Conservation (phyloP, 2,113 vertebrate species). For the Desmodus rotundus region DNA sequence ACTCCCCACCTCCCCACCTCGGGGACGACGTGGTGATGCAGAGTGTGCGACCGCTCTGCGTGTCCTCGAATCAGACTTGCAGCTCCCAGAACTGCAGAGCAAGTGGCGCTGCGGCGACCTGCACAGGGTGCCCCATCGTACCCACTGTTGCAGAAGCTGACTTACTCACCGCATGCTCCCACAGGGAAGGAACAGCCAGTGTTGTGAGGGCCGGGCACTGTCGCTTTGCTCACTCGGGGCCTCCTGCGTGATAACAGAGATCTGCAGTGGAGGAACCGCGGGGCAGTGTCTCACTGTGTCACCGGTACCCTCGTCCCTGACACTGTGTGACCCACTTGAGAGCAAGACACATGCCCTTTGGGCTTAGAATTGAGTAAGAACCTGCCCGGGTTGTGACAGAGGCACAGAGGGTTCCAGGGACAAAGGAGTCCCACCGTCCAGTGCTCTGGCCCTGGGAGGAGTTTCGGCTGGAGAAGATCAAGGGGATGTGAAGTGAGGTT, state of each 20-base stretch:
- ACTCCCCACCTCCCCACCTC: neutral
- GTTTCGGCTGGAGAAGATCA: neutral
- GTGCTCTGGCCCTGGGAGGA: neutral
- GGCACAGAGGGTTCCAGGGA: no score
- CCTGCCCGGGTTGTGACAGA: neutral
- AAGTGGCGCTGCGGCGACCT: constrained; percentile 35
- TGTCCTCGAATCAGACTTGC: neutral
- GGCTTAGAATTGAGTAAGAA: neutral
- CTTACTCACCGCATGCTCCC: neutral
- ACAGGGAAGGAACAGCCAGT: neutral
- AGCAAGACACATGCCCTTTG: neutral
- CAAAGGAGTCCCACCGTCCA: neutral
- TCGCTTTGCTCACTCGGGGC: neutral
- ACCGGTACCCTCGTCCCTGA: neutral
- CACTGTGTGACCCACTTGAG: neutral
- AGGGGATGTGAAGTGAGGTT: neutral
- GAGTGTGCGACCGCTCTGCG: neutral
- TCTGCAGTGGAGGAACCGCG: neutral
- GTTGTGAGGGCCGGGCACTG: neutral
- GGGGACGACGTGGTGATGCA: constrained; percentile 22
- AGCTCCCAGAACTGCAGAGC: constrained; percentile 53
- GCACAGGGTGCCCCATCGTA: neutral
- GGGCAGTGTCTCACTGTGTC: neutral
- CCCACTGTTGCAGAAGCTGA: neutral
- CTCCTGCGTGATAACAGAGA: neutral